Conservation (phyloP, 2,113 vertebrate genomes). For the Scytalopus superciliaris region DNA sequence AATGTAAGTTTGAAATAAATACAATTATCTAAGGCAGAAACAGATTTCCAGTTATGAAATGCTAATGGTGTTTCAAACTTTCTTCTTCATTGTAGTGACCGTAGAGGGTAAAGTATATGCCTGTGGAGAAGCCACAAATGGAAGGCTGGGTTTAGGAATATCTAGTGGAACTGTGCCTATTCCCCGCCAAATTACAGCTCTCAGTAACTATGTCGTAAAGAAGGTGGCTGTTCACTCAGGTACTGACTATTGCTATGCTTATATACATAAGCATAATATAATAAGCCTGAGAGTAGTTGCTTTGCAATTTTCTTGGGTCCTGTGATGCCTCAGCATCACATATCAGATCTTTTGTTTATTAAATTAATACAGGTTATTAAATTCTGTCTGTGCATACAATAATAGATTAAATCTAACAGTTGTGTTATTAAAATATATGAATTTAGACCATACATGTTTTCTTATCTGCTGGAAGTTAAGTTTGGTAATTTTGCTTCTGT, state of each 20-base stretch:
- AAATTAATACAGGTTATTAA: background rate
- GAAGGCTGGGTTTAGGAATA: constrained; percentile 90
- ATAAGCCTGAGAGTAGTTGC: background rate
- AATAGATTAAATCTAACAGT: background rate
- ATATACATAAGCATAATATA: fast-evolving
- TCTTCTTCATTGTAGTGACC: constrained; percentile 80
- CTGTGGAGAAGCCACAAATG: constrained; percentile 97
- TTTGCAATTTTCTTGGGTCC: background rate
- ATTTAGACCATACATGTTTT: background rate
- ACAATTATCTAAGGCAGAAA: background rate
- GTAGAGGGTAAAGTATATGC: constrained; percentile 97
- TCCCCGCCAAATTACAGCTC: constrained; percentile 92
- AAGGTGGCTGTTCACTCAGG: constrained; percentile 98
- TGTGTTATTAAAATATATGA: background rate
- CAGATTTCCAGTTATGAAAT: background rate
- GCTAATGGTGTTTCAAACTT: background rate
- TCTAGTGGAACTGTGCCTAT: constrained; percentile 96
- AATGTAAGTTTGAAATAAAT: background rate
- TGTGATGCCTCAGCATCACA: background rate
- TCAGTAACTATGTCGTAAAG: constrained; percentile 97
- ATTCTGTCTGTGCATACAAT: background rate
- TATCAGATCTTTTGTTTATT: background rate
- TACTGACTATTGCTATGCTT: background rate
- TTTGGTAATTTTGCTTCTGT: background rate
- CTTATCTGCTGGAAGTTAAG: background rate